Base-by-base conservation (phyloP, 2,113 vertebrate genomes). In the Monarcha castaneiventris region DNA sequence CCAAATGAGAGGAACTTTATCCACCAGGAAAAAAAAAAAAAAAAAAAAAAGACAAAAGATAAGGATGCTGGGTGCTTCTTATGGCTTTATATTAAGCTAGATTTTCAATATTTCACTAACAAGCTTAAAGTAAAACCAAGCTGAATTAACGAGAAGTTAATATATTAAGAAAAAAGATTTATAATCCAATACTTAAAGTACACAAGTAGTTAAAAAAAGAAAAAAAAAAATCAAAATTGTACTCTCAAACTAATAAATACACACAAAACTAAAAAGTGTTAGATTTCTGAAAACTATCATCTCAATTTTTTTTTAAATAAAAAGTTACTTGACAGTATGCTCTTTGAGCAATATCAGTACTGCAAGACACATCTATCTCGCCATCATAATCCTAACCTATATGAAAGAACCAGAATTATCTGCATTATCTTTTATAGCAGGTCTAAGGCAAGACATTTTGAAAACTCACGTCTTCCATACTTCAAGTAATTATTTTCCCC, bases 51-150 rank as follows among this genome's bases (percentile, higher is more conserved):
- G 6, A 14, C 1, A n/a, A 43, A 41, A 78, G 4, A 58, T 16
- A 84, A 87, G 41, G 91, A 91, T 91, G 73, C 17, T 79, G 13
- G 8, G 16, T 78, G 29, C 9, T 46, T 87, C n/a, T 80, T 92
- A 87, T 1, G 12, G 77, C 84, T 96, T 94, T 94, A 75, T 87
- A 94, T 92, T 95, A 95, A 95, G 84, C 56, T 78, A 84, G 76
- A 89, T 94, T 91, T 95, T 95, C 91, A 95, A 75, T 96, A 94
- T 87, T 96, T 94, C 89, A 94, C 69, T 84, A 95, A 82, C 49
- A 90, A 87, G 94, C 32, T 94, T 92, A 72, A 96, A 95, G 80
- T 89, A 91, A 96, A 94, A 89, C 77, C 81, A 84, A 22, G 27
- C 25, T 69, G 62, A 94, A 95, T 95, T 96, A 96, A 94, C 39